phyloP scores from a whole-genome alignment of 1,140 invertebrate species.

The Venturia canescens region DNA sequence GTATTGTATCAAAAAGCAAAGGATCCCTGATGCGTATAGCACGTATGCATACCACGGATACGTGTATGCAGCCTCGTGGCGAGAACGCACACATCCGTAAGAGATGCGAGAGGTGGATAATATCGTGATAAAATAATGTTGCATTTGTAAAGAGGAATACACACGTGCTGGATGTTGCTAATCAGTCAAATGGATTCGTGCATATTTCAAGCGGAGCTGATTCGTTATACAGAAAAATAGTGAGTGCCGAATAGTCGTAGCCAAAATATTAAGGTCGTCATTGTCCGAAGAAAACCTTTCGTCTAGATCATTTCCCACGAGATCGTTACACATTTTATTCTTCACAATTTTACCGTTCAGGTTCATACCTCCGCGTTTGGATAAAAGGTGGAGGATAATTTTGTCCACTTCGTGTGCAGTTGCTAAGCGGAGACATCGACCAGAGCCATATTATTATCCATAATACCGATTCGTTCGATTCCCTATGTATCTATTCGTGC shows the following conservation, averaged over 20 bases:
- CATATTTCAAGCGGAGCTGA: not conserved
- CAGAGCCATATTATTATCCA: constrained; percentile 68
- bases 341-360: not conserved
- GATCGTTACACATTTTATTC: no score
- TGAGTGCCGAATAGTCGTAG: not conserved
- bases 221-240: not conserved
- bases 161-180: constrained; percentile 24
- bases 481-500: constrained; percentile 53
- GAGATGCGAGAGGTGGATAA: constrained; percentile 29
- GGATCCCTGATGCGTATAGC: constrained; percentile 40
- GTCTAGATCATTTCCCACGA: no score
- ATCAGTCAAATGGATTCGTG: constrained; percentile 39
- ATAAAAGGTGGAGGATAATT: not conserved
- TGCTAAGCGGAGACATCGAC: constrained; percentile 43
- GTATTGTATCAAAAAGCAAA: constrained; percentile 64
- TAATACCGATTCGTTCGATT: constrained; percentile 66
- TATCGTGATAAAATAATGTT: constrained; percentile 30
- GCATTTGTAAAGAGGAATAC: constrained; percentile 35
- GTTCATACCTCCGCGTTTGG: not conserved
- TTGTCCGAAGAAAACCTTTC: no score
- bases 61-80: not conserved
- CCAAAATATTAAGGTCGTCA: not conserved
- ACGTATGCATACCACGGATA: not conserved
- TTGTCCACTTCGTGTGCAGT: not conserved
- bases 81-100: not conserved